These are phyloP conservation scores for Acanthurus leucopareius DNA, from an alignment of 2,797 vertebrate genomes.

Conservation along the genomic window DNA sequence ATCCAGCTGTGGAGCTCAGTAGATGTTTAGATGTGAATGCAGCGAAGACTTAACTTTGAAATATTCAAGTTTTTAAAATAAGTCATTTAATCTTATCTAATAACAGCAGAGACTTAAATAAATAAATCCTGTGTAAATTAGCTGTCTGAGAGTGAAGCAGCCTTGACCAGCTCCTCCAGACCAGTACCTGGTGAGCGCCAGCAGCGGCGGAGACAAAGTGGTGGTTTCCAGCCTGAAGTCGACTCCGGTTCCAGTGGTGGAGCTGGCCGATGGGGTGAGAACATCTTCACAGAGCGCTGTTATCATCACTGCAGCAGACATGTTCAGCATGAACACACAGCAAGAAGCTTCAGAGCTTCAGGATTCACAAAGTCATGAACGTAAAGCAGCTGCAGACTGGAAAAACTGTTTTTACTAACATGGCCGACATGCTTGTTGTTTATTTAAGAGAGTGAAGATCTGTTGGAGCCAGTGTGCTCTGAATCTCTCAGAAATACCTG, in stretches of 20 bases:
- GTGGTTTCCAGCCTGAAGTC: constrained; percentile 94
- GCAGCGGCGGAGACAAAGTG: constrained; percentile 94
- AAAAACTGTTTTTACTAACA: background rate
- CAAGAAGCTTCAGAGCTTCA: background rate
- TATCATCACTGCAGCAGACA: background rate
- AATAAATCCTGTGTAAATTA: background rate
- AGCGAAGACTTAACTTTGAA: background rate
- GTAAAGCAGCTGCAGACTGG: background rate
- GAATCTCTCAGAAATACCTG: too few relatives aligned
- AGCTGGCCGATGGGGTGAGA: constrained; percentile 96
- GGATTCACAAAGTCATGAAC: background rate
- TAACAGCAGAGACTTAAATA: background rate
- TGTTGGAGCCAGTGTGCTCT: too few relatives aligned
- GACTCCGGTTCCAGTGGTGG: constrained; percentile 90
- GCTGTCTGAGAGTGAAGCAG: background rate
- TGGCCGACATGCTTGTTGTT: too few relatives aligned
- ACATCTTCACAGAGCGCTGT: background rate
- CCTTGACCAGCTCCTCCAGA: constrained; percentile 88
- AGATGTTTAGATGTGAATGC: background rate
- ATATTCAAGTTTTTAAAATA: too few relatives aligned
- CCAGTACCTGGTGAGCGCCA: constrained; percentile 94
- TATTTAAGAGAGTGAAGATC: too few relatives aligned
- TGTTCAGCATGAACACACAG: background rate
- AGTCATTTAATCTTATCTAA: background rate
- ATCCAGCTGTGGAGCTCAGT: background rate